These are phyloP conservation scores for Apamea anceps DNA, from an alignment of 2,888 invertebrate species.

Conservation along the genomic window DNA sequence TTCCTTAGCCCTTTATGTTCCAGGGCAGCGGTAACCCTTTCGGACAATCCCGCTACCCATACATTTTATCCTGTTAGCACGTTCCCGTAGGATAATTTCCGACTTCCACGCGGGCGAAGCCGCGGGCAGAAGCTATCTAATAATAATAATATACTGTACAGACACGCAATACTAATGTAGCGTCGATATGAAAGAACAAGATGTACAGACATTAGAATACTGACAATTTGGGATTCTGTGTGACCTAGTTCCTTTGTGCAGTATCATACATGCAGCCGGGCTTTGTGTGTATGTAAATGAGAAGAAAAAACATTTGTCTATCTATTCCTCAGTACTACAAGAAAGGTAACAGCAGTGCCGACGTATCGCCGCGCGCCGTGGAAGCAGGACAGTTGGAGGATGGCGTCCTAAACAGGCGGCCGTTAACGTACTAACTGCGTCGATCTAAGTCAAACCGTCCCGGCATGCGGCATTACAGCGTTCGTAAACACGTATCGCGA, in stretches of 20 bases:
- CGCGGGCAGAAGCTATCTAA: too few species aligned
- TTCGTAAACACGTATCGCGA: slow-evolving; percentile 36
- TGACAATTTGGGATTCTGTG: neutral
- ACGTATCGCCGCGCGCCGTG: neutral
- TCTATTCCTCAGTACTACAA: neutral
- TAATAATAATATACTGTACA: neutral
- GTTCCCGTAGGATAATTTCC: too few species aligned
- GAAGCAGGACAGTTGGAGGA: slow-evolving; percentile 31
- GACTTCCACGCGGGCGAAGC: too few species aligned
- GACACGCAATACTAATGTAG: neutral
- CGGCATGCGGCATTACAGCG: slow-evolving; percentile 25
- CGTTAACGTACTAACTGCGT: slow-evolving; percentile 40
- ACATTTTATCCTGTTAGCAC: too few species aligned
- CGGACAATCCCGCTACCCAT: too few species aligned
- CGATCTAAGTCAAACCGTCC: slow-evolving; percentile 27
- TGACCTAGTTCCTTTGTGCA: slow-evolving; percentile 13
- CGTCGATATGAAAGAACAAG: neutral
- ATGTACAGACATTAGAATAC: neutral
- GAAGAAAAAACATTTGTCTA: neutral
- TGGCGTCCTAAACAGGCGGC: slow-evolving; percentile 35
- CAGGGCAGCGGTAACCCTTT: too few species aligned
- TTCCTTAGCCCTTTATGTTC: too few species aligned
- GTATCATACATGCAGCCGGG: neutral
- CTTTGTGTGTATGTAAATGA: neutral
- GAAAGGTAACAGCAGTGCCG: slow-evolving; percentile 7